Conservation (phyloP, 2,113 vertebrate species). For the Candoia aspera region DNA sequence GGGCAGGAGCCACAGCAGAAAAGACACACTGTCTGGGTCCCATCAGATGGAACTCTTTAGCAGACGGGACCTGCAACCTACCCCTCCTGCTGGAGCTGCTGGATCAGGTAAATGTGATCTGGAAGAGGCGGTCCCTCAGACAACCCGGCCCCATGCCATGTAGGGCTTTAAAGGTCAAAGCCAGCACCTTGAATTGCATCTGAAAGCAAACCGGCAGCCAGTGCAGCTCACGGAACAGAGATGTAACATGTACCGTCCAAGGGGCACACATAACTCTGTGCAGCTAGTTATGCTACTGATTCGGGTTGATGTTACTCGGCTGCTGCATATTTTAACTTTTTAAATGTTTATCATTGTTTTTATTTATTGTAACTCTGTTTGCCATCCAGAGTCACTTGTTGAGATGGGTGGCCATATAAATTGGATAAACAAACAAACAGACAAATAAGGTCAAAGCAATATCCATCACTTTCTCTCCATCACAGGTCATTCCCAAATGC, state of each 20-base stretch:
- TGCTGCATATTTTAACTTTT: neutral
- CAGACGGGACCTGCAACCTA: neutral
- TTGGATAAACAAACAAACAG: too few species aligned
- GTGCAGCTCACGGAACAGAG: neutral
- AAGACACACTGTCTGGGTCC: too few species aligned
- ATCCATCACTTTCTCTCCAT: neutral
- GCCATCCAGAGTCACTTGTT: neutral
- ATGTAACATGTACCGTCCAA: neutral
- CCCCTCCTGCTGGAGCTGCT: neutral
- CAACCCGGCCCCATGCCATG: neutral
- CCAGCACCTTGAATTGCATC: neutral
- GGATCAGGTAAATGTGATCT: neutral
- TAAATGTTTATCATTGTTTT: neutral
- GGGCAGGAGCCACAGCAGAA: too few species aligned
- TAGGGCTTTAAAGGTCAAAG: neutral
- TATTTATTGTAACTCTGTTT: neutral
- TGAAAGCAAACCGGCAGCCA: neutral
- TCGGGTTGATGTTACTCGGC: neutral
- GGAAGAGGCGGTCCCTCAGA: neutral
- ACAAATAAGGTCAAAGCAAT: neutral
- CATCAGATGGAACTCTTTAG: too few species aligned
- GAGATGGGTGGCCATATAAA: neutral
- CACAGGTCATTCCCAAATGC: neutral
- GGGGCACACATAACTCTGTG: neutral
- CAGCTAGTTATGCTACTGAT: neutral